Percentiles rank a stretch among this genome's conserved stretches.
Evolutionary conservation across 2,797 vertebrate species (phyloP).

Genomic region (Betta splendens): DNA sequence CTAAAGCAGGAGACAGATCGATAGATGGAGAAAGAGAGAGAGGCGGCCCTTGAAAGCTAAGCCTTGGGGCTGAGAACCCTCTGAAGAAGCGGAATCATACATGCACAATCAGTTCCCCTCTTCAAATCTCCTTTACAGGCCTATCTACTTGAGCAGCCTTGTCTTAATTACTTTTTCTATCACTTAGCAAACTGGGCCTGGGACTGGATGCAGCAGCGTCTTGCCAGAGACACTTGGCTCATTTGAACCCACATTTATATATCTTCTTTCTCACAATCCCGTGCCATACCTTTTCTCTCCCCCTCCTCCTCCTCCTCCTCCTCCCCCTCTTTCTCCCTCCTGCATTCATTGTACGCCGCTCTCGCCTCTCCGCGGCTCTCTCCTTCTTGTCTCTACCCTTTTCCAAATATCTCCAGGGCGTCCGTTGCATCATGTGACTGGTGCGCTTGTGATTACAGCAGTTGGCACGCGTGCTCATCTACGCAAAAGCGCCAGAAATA

Average conservation of each 20-base stretch:
- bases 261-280: conserved; percentile 67
- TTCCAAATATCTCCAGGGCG: conserved; percentile 77
- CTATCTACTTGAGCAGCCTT: conserved; percentile 84
- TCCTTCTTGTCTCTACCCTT: conserved; percentile 49
- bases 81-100: conserved; percentile 84
- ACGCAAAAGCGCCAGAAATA: conserved; percentile 54
- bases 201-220: conserved; percentile 66
- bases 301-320: conserved; percentile 1
- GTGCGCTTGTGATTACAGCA: conserved; percentile 72
- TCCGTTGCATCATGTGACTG: conserved; percentile 77
- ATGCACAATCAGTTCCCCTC: conserved; percentile 84
- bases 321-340: conserved; percentile 1
- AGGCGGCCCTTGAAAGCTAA: conserved; percentile 76
- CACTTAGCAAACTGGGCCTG: conserved; percentile 77
- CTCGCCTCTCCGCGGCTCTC: conserved; percentile 53
- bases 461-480: conserved; percentile 60
- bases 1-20: conserved; percentile 20
- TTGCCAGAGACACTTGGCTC: conserved; percentile 80
- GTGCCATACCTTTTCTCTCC: conserved; percentile 38
- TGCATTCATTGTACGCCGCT: conserved; percentile 41
- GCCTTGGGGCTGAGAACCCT: conserved; percentile 79
- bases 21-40: conserved; percentile 45
- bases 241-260: conserved; percentile 66
- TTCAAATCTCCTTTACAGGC: conserved; percentile 83
- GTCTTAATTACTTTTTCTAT: conserved; percentile 85